These are phyloP conservation scores for Arge pagana DNA, from an alignment of 2,888 invertebrate species.

Conservation along the genomic window DNA sequence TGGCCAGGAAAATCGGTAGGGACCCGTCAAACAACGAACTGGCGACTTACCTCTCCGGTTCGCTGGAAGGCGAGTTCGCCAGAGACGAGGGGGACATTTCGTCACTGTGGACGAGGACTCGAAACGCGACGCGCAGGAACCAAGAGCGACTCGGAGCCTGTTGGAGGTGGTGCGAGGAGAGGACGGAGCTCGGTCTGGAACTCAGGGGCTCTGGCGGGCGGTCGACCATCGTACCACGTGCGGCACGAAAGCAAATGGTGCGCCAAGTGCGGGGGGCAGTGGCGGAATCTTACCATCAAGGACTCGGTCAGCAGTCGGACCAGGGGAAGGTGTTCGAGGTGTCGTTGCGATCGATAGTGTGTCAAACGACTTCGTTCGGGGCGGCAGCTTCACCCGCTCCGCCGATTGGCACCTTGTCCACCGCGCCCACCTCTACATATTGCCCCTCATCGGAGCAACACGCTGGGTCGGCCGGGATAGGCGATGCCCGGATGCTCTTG, in stretches of 20 bases:
- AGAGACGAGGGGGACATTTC: conserved; percentile 26
- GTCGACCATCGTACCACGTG: conserved; percentile 30
- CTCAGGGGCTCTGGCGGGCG: conserved; percentile 3
- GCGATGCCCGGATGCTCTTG: conserved; percentile 34
- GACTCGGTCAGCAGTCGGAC: conserved; percentile 30
- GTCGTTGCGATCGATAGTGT: conserved; percentile 19
- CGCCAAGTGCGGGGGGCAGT: conserved; percentile 7
- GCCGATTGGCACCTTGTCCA: conserved; percentile 55
- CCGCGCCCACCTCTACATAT: conserved; percentile 42
- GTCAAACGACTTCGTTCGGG: conserved; percentile 43
- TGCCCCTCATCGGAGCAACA: conserved; percentile 40
- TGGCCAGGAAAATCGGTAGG: conserved; percentile 24
- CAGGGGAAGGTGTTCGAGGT: conserved; percentile 41
- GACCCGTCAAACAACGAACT: conserved; percentile 28
- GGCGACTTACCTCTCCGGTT: conserved; percentile 37
- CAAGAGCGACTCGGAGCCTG: conserved; percentile 12
- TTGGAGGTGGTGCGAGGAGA: conserved; percentile 33
- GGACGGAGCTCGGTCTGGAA: conserved; percentile 21
- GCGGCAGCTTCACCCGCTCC: conserved; percentile 41
- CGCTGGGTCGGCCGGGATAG: conserved; percentile 33
- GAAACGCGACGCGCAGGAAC: conserved; percentile 32
- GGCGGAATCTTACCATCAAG: conserved; percentile 4
- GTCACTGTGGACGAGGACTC: conserved; percentile 34
- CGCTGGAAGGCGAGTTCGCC: conserved; percentile 31
- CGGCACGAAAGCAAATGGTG: conserved; percentile 9